These are phyloP conservation scores for Proterorhinus semilunaris DNA, from an alignment of 2,113 vertebrate genomes.

Conservation along the genomic window DNA sequence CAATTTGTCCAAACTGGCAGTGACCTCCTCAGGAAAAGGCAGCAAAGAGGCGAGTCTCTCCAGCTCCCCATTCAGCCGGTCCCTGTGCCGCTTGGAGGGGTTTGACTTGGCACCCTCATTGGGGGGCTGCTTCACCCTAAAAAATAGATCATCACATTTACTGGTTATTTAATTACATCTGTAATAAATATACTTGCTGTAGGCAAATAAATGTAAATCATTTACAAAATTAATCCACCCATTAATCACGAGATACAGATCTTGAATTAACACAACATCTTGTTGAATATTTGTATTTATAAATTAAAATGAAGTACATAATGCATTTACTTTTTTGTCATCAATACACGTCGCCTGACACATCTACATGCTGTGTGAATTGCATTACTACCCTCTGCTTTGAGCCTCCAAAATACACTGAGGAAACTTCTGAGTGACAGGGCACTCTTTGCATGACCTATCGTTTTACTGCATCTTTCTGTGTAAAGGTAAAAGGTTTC, in stretches of 20 bases:
- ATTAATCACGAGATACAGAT: no score
- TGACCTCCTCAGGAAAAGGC: conserved; percentile 79
- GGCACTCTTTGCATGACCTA: conserved; percentile 13
- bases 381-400: neutral
- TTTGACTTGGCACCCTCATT: conserved; percentile 76
- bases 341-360: neutral
- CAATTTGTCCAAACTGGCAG: conserved; percentile 78
- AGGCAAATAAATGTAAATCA: no score
- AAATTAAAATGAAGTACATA: no score
- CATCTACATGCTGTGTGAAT: neutral
- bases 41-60: conserved; percentile 75
- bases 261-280: no score
- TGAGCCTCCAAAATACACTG: neutral
- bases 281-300: no score
- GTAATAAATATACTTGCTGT: no score
- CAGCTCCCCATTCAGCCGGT: conserved; percentile 81
- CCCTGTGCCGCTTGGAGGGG: conserved; percentile 82
- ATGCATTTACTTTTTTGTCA: no score
- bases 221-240: no score
- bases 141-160: neutral
- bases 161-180: no score
- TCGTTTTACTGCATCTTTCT: neutral
- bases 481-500: neutral
- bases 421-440: neutral
- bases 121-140: conserved; percentile 60